A percentile compares a stretch with the other conserved stretches of the same genome.
These are phyloP conservation scores for Lagopus leucura DNA, from an alignment of 2,113 vertebrate genomes.

Conservation along the genomic window DNA sequence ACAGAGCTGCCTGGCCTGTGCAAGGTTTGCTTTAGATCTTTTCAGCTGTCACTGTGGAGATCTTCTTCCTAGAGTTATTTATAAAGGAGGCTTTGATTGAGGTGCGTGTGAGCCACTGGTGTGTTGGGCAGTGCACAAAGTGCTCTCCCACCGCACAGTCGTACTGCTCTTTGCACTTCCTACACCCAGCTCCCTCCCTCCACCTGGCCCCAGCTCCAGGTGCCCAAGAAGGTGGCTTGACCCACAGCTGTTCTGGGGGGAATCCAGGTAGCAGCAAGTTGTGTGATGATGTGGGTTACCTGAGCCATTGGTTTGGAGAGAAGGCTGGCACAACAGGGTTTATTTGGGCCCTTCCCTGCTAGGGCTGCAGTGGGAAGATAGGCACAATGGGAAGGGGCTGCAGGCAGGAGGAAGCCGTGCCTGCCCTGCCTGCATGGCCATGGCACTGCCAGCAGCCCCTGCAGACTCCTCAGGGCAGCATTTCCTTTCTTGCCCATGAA, in stretches of 20 bases:
- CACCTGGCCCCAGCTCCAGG: background rate
- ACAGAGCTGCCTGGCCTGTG: background rate
- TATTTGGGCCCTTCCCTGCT: background rate
- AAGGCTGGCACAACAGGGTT: background rate
- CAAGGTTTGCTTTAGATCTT: conserved; percentile 6
- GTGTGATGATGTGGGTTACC: conserved; percentile 17
- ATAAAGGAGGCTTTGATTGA: conserved; percentile 50
- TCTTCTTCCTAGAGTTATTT: conserved; percentile 43
- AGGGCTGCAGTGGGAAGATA: rapidly evolving
- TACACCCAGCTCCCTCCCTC: background rate
- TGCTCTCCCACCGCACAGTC: background rate
- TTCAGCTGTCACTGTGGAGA: conserved; percentile 5
- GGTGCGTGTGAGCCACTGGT: background rate
- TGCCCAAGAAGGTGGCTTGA: background rate
- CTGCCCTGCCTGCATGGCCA: background rate
- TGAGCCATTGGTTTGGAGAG: conserved; percentile 13
- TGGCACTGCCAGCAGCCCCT: rapidly evolving
- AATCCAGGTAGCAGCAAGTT: background rate
- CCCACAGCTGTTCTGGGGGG: background rate
- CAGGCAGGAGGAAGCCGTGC: background rate
- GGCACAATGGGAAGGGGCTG: background rate
- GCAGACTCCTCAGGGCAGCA: background rate
- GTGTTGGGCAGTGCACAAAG: background rate
- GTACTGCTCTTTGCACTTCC: background rate
- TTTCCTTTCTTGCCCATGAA: conserved; percentile 36